Evolutionary conservation across 2,888 invertebrate genomes (phyloP), one percentile per base, ranked within the genome.

Genomic region (Strigamia transsilvanica): DNA sequence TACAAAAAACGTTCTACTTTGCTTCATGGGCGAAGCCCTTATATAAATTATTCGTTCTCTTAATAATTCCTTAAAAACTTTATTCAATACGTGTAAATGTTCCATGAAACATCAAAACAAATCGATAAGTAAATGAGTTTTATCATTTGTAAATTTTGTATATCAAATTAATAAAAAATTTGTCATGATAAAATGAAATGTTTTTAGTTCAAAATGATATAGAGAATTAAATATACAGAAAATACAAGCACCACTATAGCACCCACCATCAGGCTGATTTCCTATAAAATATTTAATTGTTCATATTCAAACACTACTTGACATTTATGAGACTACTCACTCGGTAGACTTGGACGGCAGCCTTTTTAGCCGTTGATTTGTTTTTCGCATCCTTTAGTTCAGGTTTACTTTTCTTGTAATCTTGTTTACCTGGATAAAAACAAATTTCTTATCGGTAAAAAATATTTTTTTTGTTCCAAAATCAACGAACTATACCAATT

Each of bases 341-440:
- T 66, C 23, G 1, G 61, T 66, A 66, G 18, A 66, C 61, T 9
- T 18, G 18, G 61, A 7, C 23, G 12, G 61, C 18, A 2, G 61
- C 61, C 18, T 66, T 66, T 12, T 66, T 66, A 23, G 61, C 61
- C 9, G 18, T n/a, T 66, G 61, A 21, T 23, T 12, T 66, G 23
- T 66, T 66, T 66, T 66, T 66, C 13, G 61, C 23, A 5, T 66
- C 61, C 12, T 7, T 66, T 18, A 66, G 61, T 21, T 66, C 61
- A 66, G 61, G 61, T 66, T 66, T 66, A 66, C 61, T 66, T 21
- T 66, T 66, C 61, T 66, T 66, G 23, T 66, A 66, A 23, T 66
- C 61, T 21, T 66, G 61, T 66, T 66, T 66, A 21, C 61, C 61
- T 66, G 46, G 15, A 46, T 46, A 46, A n/a, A n/a, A 46, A 27